Percentiles rank a stretch among this genome's conserved stretches.
phyloP scores from a whole-genome alignment of 1,140 invertebrate genomes.

The Bombus confusus region DNA sequence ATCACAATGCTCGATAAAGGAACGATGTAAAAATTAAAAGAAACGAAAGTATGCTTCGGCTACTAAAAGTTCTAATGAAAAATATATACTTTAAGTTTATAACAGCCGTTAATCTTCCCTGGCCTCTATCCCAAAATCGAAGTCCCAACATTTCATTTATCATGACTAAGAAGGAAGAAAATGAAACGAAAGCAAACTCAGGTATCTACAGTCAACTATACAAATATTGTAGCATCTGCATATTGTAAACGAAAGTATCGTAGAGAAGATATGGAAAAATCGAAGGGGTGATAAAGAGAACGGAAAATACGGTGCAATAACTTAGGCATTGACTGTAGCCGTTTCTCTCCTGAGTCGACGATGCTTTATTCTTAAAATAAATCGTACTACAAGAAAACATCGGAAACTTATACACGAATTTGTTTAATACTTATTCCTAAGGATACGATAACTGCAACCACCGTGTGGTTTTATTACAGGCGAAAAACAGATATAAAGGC shows the following conservation, averaged over 20 bases:
- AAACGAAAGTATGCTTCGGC: too few relatives aligned
- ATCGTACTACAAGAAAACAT: neutral
- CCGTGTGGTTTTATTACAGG: neutral
- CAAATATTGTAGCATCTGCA: neutral
- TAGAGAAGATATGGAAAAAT: too few relatives aligned
- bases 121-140: neutral
- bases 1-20: too few relatives aligned
- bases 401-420: neutral
- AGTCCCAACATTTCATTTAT: neutral
- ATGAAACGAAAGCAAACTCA: neutral
- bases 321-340: neutral
- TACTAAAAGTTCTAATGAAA: too few relatives aligned
- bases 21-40: too few relatives aligned
- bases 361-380: neutral
- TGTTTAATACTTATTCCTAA: neutral
- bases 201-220: neutral
- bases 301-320: conserved; percentile 3
- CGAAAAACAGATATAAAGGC: neutral
- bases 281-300: neutral
- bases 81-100: too few relatives aligned
- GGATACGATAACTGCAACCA: neutral
- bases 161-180: neutral
- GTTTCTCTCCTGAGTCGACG: neutral
- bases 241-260: too few relatives aligned
- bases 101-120: too few relatives aligned